A percentile compares a stretch with the other conserved stretches of the same genome.
Conservation (phyloP, 2,113 vertebrate species). For the Struthidea cinerea region DNA sequence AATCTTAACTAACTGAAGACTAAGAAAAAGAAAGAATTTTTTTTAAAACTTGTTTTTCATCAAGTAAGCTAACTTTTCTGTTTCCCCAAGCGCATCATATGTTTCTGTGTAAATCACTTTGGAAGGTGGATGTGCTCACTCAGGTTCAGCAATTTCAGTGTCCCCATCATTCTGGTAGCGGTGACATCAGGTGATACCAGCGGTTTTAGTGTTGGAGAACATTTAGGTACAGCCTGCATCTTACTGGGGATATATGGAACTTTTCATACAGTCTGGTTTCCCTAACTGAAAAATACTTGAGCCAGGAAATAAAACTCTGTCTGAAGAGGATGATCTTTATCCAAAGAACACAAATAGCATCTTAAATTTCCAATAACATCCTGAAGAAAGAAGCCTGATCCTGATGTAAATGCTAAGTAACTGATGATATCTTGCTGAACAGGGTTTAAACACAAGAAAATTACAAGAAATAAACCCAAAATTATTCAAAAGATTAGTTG, state of each 20-base stretch:
- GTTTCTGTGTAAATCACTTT: neutral
- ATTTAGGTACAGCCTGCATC: neutral
- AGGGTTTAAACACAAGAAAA: neutral
- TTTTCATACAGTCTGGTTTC: neutral
- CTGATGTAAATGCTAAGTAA: neutral
- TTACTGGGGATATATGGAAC: neutral
- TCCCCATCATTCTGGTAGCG: neutral
- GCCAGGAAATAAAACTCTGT: neutral
- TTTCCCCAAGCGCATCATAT: neutral
- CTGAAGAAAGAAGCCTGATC: neutral
- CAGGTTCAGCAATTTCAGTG: neutral
- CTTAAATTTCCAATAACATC: neutral
- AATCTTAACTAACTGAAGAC: neutral
- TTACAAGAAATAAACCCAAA: neutral
- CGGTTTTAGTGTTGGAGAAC: neutral
- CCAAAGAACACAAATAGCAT: neutral
- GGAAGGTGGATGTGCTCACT: neutral
- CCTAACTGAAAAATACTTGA: neutral
- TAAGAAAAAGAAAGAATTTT: neutral
- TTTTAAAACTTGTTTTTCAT: neutral
- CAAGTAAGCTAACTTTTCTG: neutral
- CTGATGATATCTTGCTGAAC: neutral
- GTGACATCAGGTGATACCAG: neutral
- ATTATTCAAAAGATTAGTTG: neutral
- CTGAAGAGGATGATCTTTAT: neutral